Conservation (phyloP, 1,140 invertebrate genomes). For the Drosophila nebulosa region DNA sequence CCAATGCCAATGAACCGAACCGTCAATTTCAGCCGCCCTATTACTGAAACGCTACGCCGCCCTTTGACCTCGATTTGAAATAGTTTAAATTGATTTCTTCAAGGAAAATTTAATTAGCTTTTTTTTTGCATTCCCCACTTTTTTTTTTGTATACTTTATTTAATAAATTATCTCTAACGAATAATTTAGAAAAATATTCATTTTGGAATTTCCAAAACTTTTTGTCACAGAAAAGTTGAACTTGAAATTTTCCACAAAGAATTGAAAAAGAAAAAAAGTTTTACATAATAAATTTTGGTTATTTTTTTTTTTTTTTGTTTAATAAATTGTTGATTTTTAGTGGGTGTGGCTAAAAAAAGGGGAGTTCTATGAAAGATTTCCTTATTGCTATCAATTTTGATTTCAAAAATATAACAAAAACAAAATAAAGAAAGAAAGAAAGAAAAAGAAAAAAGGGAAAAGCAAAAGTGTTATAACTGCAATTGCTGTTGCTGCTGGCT, state of each 20-base stretch:
- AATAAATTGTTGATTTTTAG: no score
- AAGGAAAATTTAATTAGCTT: background rate
- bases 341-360: no score
- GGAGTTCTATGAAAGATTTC: background rate
- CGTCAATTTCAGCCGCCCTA: constrained; percentile 57
- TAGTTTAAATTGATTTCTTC: background rate
- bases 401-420: background rate
- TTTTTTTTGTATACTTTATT: constrained; percentile 4
- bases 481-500: background rate
- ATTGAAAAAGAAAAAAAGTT: background rate
- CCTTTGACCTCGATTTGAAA: background rate
- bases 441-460: background rate
- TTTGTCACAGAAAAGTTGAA: background rate
- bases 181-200: background rate
- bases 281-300: no score
- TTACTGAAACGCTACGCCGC: constrained; percentile 14
- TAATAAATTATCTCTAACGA: constrained; percentile 18
- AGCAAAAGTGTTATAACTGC: background rate
- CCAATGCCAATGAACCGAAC: constrained; percentile 28
- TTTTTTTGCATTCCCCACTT: background rate
- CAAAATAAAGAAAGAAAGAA: background rate
- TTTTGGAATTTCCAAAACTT: background rate
- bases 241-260: background rate
- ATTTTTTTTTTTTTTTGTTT: no score
- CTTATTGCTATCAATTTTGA: background rate